Evolutionary conservation across 2,797 vertebrate genomes (phyloP), one percentile per base, ranked within the genome.

Genomic region (Anguilla anguilla): DNA sequence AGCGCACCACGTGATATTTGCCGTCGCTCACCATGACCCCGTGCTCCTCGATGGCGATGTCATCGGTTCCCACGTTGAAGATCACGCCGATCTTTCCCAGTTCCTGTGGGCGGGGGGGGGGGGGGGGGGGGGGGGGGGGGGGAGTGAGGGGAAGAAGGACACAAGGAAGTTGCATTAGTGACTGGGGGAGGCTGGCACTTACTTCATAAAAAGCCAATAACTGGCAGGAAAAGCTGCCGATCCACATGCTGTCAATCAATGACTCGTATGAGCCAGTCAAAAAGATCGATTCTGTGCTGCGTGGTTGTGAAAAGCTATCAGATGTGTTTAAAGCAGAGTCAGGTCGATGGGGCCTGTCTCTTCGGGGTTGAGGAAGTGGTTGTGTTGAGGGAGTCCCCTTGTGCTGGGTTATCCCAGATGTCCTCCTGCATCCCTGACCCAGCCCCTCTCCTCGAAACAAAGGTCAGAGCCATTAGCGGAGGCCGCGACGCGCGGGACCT

Each of bases 1-100:
- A 99, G 92, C 98, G 97, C 49, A 98, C 98, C 93, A 99, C 98
- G 81, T 99, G 98, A 96, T 98, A 99, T 94, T 98, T 98, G 93
- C 97, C 98, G 83, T 99, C 98, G 87, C 97, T 98, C 89, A 99
- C 98, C 4, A 96, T 93, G 92, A 97, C 96, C 9, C 97, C 97
- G 81, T 97, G 96, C 93, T 99, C 98, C 9, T 98, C 97, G 4
- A 99, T 98, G 90, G 97, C 96, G 93, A 99, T 99, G 95, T 99
- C 98, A 87, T 98, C 98, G 0, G 97, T 98, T 88, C 98, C 98
- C 91, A 99, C 98, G 11, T 99, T 99, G 95, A 98, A 99, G 91
- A 98, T 98, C 88, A 99, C 98, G 46, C 97, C 96, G 4, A 99
- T 97, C 86, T 97, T 98, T 88, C 98, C 98, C 95, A 97, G 96